Conservation (phyloP, 92 coral and sea anemone genomes). For the Anthopleura xanthogrammica region DNA sequence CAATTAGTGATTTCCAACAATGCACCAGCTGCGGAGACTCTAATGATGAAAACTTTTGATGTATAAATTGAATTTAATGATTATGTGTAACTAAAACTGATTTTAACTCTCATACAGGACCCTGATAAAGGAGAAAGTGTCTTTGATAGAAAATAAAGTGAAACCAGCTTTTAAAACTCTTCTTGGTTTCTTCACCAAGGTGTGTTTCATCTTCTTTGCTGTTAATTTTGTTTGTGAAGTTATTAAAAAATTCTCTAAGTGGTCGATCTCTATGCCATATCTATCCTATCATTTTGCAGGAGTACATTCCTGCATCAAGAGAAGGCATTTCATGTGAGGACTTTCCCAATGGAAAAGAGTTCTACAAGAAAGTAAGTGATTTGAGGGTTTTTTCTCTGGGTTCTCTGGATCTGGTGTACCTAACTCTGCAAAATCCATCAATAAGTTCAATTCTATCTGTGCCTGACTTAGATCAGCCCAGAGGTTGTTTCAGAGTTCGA, state of each 20-base stretch:
- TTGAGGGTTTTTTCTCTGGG: too few relatives aligned
- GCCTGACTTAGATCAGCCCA: too few relatives aligned
- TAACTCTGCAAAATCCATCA: too few relatives aligned
- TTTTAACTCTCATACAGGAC: conserved; percentile 20
- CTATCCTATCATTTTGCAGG: conserved; percentile 25
- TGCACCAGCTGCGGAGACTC: too few relatives aligned
- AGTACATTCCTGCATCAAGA: conserved; percentile 81
- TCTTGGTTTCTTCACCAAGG: conserved; percentile 60
- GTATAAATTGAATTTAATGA: too few relatives aligned
- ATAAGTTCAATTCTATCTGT: neutral
- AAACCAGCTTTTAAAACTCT: conserved; percentile 75
- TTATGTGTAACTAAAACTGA: too few relatives aligned
- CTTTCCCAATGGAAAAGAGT: conserved; percentile 74
- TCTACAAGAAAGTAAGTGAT: conserved; percentile 65
- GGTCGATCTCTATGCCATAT: neutral
- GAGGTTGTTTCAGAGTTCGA: too few relatives aligned
- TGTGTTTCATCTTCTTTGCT: neutral
- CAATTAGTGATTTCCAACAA: too few relatives aligned
- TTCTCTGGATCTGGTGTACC: too few relatives aligned
- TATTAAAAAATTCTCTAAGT: neutral
- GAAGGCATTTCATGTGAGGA: conserved; percentile 74
- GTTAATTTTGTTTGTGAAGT: neutral
- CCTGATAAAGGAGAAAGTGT: conserved; percentile 51
- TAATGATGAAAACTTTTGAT: too few relatives aligned
- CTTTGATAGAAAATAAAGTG: conserved; percentile 65